Evolutionary conservation across 2,113 vertebrate genomes (phyloP), one percentile per base, ranked within the genome.

Genomic region (Eubucco bourcierii): DNA sequence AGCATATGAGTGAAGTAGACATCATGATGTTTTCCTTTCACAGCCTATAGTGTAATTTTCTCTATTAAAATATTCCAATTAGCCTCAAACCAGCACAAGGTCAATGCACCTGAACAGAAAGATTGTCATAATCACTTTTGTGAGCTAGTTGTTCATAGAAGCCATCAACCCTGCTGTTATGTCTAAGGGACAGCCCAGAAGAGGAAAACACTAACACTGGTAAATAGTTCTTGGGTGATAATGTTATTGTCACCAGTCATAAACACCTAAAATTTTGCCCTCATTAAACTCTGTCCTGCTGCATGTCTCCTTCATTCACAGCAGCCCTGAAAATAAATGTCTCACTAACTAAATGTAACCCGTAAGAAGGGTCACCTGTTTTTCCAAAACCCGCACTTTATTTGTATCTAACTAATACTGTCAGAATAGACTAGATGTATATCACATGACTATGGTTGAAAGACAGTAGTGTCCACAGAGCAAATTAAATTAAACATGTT

Each of bases 291-390:
- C 3, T 53, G 76, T 63, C n/a, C 23, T 66, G 6, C 2, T 88
- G 17, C 4, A 10, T 29, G 6, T 27, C 7, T 59, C 9, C 7
- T 66, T 80, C 17, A 44, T 6, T 50, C 15, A 56, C 44, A 73
- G 12, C 6, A 60, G 9, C 10, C 24, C 15, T 6, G 16, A 12
- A 56, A 76, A 70, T 37, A 70, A 70, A 29, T 50, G 10, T 39
- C 4, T 20, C 13, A 8, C 7, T 39, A 47, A 16, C 6, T 55
- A 72, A 55, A 33, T 27, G 65, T 70, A 67, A 6, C 2, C 11
- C 10, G 16, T 31, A 4, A 59, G 27, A 39, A 85, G 29, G 3
- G 4, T 7, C 46, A 16, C 47, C 5, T 0, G 1, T 25, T 29
- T 4, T 66, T 71, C 60, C 18, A 9, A 6, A 52, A 50, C 72